Base-by-base conservation (phyloP, 1,140 invertebrate genomes). In the Nebria ingens region DNA sequence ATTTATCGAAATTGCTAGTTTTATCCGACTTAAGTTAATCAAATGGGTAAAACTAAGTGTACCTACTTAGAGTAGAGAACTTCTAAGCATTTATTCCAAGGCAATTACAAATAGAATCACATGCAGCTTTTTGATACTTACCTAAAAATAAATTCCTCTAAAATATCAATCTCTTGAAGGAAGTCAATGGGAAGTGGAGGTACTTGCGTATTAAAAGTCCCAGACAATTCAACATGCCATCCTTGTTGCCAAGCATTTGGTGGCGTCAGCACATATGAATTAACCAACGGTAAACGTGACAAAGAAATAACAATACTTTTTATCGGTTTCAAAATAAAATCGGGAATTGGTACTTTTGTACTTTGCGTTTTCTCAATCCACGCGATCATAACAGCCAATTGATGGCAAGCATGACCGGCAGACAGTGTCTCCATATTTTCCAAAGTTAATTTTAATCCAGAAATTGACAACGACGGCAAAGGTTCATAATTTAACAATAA, bases 131-230 rank as follows among this genome's bases (percentile, higher is more conserved):
- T 50, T 2, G 45, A 49, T 21, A 70, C 66, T 71, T 67, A 86
- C 83, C 78, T 73, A 67, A 76, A 84, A 56, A 83, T 72, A 60
- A 81, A 84, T 38, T 83, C 76, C 57, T 82, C 77, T 1, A 94
- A 68, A 1, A 92, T 78, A 61, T 91, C 87, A 61, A 84, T 78
- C 64, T 93, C 89, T 63, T 85, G 84, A n/a, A 92, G 71, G 2
- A 76, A 71, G 54, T 77, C 76, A 6, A 77, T 64, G 0, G 76
- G 76, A 50, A 68, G 56, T n/a, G 65, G 73, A 42, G 85, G 81
- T 38, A 86, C 75, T 52, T 73, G 70, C 19, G 80, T 84, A 53
- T 74, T 73, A 19, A 76, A 77, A 9, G 73, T 62, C 34, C 79
- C 73, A n/a, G 62, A 63, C 2, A 78, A 68, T 2, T 72, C 65